phyloP scores from a whole-genome alignment of 1,140 invertebrate species.

The Anastatus disparis region DNA sequence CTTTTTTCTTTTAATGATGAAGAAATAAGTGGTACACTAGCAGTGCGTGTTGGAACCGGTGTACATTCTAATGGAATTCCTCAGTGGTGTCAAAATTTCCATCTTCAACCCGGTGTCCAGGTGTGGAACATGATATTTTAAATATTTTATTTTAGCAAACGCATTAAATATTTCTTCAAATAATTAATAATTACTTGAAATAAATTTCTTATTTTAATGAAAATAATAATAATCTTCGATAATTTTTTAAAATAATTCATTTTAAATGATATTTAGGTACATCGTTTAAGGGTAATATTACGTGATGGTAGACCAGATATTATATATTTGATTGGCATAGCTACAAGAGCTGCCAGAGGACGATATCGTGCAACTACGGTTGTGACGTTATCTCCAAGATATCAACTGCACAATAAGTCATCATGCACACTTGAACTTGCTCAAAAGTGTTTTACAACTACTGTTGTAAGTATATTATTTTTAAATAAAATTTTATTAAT shows the following conservation, averaged over 20 bases:
- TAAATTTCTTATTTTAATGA: not conserved
- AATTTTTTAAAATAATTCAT: not conserved
- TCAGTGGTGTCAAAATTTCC: slow-evolving; percentile 86
- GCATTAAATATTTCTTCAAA: not conserved
- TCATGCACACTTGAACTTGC: slow-evolving; percentile 84
- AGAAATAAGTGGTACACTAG: slow-evolving; percentile 74
- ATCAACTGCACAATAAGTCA: slow-evolving; percentile 92
- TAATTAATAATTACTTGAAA: not conserved
- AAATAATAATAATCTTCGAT: not conserved
- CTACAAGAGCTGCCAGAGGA: slow-evolving; percentile 87
- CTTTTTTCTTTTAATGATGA: slow-evolving; percentile 93
- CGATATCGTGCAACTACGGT: slow-evolving; percentile 90
- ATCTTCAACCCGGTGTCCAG: slow-evolving; percentile 80
- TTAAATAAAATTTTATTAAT: slow-evolving; percentile 7
- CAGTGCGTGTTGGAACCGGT: slow-evolving; percentile 77
- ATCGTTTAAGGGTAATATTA: slow-evolving; percentile 74
- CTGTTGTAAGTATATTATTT: slow-evolving; percentile 59
- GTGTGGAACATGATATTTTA: too few species aligned
- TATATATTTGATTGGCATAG: slow-evolving; percentile 86
- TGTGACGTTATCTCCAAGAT: slow-evolving; percentile 91
- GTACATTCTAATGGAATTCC: slow-evolving; percentile 74
- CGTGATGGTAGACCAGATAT: slow-evolving; percentile 74
- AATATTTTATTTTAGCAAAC: not conserved
- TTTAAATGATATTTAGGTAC: slow-evolving; percentile 57
- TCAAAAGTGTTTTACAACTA: slow-evolving; percentile 82